Evolutionary conservation across 2,113 vertebrate genomes (phyloP).

Genomic region (Upupa epops): DNA sequence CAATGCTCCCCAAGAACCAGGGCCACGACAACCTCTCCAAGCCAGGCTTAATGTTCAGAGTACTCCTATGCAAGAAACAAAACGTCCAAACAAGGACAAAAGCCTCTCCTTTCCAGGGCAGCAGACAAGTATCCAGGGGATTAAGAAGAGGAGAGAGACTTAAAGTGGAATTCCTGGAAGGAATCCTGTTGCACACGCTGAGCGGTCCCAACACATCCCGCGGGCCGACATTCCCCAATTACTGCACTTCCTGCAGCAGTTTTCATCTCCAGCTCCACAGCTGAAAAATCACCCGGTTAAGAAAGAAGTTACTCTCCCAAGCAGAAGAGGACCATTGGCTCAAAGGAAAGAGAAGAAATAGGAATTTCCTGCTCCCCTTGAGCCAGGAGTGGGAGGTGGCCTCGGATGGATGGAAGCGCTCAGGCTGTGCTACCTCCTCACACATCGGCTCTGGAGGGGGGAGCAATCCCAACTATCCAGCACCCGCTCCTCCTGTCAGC

Average conservation of each 20-base stretch:
- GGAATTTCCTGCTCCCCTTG: not conserved
- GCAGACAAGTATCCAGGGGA: not conserved
- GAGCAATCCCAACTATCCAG: not conserved
- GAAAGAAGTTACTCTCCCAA: not conserved
- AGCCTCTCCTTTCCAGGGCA: not conserved
- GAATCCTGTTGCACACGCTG: rapidly evolving
- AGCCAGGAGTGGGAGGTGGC: not conserved
- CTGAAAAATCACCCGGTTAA: not conserved
- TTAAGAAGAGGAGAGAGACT: not conserved
- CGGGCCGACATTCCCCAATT: not conserved
- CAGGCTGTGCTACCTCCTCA: not conserved
- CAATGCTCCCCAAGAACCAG: rapidly evolving
- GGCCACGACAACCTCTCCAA: not conserved
- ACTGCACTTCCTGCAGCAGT: not conserved
- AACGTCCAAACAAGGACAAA: not conserved
- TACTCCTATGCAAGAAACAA: not conserved
- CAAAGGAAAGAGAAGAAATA: not conserved
- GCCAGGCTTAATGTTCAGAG: not conserved
- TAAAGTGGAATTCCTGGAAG: not conserved
- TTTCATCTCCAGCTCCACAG: not conserved
- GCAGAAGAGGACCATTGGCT: not conserved
- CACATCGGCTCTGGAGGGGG: not conserved
- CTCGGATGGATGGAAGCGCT: not conserved
- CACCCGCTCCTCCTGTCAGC: not conserved
- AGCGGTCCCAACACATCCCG: not conserved